Evolutionary conservation across 2,797 vertebrate species (phyloP).

Genomic region (Anomalospiza imberbis): DNA sequence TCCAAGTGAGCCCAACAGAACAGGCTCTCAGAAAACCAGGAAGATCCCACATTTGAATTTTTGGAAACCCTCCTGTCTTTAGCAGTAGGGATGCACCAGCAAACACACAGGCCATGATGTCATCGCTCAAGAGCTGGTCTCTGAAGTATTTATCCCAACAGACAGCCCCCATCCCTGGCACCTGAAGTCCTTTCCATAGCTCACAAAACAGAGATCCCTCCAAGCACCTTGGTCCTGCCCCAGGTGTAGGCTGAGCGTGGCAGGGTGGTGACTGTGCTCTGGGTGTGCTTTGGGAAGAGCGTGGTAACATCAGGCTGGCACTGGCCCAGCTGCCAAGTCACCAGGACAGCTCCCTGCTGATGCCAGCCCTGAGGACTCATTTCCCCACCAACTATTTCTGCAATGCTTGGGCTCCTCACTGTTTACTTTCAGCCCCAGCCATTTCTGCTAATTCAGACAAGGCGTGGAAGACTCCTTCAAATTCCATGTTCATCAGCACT

Average conservation of each 20-base stretch:
- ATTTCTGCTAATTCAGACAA: not conserved
- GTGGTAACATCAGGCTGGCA: not conserved
- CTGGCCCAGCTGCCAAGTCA: not conserved
- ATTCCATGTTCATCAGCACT: not conserved
- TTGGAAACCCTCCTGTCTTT: not conserved
- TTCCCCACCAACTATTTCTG: not conserved
- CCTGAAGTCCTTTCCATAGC: not conserved
- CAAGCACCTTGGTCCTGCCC: not conserved
- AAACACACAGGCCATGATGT: accelerated
- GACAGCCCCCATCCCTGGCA: not conserved
- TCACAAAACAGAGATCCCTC: not conserved
- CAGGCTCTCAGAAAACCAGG: not conserved
- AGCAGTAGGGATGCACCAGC: not conserved
- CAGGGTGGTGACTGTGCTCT: not conserved
- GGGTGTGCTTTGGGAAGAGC: not conserved
- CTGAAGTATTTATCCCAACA: not conserved
- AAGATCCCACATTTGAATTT: not conserved
- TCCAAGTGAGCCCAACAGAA: not conserved
- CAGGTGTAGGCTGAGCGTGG: accelerated
- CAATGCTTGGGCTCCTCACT: not conserved
- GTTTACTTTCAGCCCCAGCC: not conserved
- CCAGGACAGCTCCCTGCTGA: not conserved
- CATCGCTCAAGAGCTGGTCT: not conserved
- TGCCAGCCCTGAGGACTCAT: not conserved
- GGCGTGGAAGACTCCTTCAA: not conserved